Evolutionary conservation across 2,888 invertebrate species (phyloP), one percentile per base, ranked within the genome.

Genomic region (Tetanocera ferruginea): DNA sequence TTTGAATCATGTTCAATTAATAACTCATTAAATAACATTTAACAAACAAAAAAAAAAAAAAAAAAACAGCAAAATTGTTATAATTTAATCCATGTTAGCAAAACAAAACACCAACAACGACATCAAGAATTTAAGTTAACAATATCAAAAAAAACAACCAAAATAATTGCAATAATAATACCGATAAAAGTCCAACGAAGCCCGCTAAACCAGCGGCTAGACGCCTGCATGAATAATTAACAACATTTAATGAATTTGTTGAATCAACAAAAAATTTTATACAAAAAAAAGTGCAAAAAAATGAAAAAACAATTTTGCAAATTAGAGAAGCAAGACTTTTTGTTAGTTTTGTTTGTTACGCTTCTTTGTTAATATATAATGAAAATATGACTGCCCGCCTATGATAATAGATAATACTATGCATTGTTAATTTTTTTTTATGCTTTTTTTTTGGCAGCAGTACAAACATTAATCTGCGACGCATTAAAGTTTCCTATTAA

Each of bases 221-320:
- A 37, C 51, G 28, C 51, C 28, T n/a, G 23, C 69, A 69, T 69
- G 69, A 69, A 51, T 69, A 69, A 43, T 67, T 34, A 67, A 37
- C 37, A 25, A 8, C 31, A n/a, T 69, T 69, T 52, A 69, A 69
- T 69, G 5, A 69, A 69, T 51, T 69, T 69, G 69, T 51, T 51
- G 69, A 69, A 49, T 49, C 37, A 51, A 69, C 69, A 69, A 11
- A 37, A 51, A 43, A 43, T 43, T 43, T 69, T 51, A 8, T 69
- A 69, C 17, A 37, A 66, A 17, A n/a, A 49, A 25, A 14, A 9
- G 14, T 17, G 5, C 9, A 60, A 19, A 17, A 37, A 34, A 37
- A 9, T 11, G 19, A 49, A n/a, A 49, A 9, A 25, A 28, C 5
- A 67, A 67, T 67, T 17, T 37, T 37, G 37, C 34, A 23, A 67